Percentiles rank a stretch among this genome's conserved stretches.
These are phyloP conservation scores for Patella ulyssiponensis DNA, from an alignment of 2,888 invertebrate species.

Conservation along the genomic window DNA sequence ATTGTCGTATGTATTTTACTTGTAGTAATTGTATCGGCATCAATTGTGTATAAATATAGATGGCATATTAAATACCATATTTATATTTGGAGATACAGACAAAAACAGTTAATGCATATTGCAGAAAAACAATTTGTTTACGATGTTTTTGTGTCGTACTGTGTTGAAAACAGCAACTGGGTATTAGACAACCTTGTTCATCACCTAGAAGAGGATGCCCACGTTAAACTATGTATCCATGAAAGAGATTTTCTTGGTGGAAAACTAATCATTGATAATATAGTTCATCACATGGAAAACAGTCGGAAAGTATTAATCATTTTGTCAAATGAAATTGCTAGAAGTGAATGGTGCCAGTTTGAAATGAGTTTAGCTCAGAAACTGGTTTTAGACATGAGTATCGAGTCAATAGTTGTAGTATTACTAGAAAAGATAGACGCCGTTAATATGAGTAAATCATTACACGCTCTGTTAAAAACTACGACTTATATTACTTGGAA, in stretches of 20 bases:
- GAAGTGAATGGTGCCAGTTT: slow-evolving; percentile 83
- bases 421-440: slow-evolving; percentile 79
- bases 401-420: slow-evolving; percentile 79
- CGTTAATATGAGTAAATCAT: slow-evolving; percentile 77
- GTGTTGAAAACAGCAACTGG: slow-evolving; percentile 79
- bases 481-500: too few relatives aligned
- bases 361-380: slow-evolving; percentile 82
- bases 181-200: slow-evolving; percentile 78
- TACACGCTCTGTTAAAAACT: slow-evolving; percentile 55
- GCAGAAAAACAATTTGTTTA: slow-evolving; percentile 70
- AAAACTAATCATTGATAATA: slow-evolving; percentile 80
- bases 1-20: background rate
- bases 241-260: slow-evolving; percentile 83
- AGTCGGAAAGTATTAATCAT: slow-evolving; percentile 79
- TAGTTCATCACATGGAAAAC: slow-evolving; percentile 80
- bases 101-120: slow-evolving; percentile 73
- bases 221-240: slow-evolving; percentile 76
- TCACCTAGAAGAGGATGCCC: slow-evolving; percentile 76
- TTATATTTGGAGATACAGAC: background rate
- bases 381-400: slow-evolving; percentile 64
- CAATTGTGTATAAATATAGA: background rate
- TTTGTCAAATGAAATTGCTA: slow-evolving; percentile 78
- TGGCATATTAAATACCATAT: background rate
- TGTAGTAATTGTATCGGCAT: background rate
- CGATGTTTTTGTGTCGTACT: slow-evolving; percentile 82